phyloP scores from a whole-genome alignment of 2,888 invertebrate genomes.

The Pyralis farinalis region DNA sequence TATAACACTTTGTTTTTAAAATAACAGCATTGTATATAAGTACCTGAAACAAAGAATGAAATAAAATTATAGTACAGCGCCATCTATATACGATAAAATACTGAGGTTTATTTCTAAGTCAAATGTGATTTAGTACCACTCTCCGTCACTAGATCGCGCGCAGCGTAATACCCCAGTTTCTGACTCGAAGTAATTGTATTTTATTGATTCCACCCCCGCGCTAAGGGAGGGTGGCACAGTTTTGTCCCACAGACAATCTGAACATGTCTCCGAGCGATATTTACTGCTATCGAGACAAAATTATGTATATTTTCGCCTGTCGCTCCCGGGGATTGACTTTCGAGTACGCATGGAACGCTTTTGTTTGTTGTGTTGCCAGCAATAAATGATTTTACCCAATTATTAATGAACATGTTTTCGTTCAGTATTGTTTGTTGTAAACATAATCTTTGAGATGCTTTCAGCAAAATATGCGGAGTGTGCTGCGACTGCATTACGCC shows the following conservation, averaged over 20 bases:
- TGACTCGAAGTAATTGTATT: constrained; percentile 14
- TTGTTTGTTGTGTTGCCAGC: background rate
- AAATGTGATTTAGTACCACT: constrained; percentile 19
- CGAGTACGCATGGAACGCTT: constrained; percentile 1
- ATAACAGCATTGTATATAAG: background rate
- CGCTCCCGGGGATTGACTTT: constrained; percentile 9
- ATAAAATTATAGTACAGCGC: constrained; percentile 18
- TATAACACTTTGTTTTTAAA: background rate
- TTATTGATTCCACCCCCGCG: constrained; percentile 23
- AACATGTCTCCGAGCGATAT: constrained; percentile 21
- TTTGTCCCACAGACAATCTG: constrained; percentile 26
- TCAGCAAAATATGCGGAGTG: too few relatives aligned
- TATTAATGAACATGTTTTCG: too few relatives aligned
- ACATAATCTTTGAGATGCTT: too few relatives aligned
- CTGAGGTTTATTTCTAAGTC: constrained; percentile 7
- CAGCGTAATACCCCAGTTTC: constrained; percentile 10
- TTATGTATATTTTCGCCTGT: constrained; percentile 16
- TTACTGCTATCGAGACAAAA: constrained; percentile 17
- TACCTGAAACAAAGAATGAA: constrained; percentile 17
- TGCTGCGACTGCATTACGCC: too few relatives aligned
- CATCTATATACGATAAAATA: constrained; percentile 25
- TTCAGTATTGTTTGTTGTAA: too few relatives aligned
- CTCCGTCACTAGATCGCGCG: constrained; percentile 28
- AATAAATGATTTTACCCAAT: too few relatives aligned
- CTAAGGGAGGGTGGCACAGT: constrained; percentile 14